Conservation (phyloP, 2,888 invertebrate species). For the Priocnemis perturbator region DNA sequence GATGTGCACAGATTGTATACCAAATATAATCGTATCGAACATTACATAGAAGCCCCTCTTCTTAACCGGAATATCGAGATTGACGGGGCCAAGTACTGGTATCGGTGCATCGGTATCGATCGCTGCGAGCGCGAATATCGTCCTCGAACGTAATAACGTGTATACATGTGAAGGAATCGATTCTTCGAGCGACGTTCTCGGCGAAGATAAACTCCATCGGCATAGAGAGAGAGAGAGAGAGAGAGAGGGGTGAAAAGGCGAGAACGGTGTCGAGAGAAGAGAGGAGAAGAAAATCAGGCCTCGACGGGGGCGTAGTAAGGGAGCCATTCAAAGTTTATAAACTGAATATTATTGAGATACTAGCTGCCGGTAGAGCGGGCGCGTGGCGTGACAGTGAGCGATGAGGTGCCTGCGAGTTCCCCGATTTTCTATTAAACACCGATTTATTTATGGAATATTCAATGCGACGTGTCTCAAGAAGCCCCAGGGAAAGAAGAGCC, state of each 20-base stretch:
- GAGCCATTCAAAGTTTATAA: conserved; percentile 69
- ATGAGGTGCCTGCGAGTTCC: conserved; percentile 53
- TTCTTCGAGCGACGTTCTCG: too few species aligned
- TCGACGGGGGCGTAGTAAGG: conserved; percentile 54
- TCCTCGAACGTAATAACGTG: too few species aligned
- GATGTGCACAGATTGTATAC: too few species aligned
- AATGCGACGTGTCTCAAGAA: conserved; percentile 54
- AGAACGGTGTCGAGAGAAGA: neutral
- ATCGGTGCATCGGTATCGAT: too few species aligned
- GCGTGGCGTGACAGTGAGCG: conserved; percentile 66
- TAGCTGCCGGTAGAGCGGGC: conserved; percentile 32
- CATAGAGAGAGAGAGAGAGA: neutral
- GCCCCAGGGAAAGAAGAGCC: too few species aligned
- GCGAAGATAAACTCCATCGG: too few species aligned
- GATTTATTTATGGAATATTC: conserved; percentile 74
- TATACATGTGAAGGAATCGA: too few species aligned
- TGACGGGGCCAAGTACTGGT: too few species aligned
- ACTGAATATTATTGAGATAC: conserved; percentile 73
- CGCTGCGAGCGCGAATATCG: too few species aligned
- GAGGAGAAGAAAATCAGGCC: conserved; percentile 16
- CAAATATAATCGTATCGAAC: too few species aligned
- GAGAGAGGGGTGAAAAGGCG: conserved; percentile 5
- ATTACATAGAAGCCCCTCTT: too few species aligned
- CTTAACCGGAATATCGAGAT: too few species aligned
- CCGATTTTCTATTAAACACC: conserved; percentile 72